Conservation (phyloP, 2,797 vertebrate species). For the Darevskia nairensis region DNA sequence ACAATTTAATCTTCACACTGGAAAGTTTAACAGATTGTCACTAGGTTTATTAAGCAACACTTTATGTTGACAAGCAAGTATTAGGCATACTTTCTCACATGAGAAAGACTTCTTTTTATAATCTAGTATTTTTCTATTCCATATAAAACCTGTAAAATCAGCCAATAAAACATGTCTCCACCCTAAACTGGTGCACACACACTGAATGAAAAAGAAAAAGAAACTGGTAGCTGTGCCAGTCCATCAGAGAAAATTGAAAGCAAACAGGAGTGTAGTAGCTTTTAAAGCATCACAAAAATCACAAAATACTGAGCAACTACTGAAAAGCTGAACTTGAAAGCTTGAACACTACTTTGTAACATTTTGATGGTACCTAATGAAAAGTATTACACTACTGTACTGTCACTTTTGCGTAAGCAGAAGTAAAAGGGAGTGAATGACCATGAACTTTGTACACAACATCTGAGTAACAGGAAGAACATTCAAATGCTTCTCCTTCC, state of each 20-base stretch:
- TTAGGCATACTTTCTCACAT: not conserved
- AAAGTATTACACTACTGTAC: constrained; percentile 19
- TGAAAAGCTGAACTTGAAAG: not conserved
- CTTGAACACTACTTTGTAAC: not conserved
- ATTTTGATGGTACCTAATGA: not conserved
- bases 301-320: not conserved
- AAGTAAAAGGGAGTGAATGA: constrained; percentile 31
- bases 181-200: not conserved
- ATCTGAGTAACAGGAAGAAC: constrained; percentile 15
- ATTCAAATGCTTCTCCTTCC: not conserved
- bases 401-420: constrained; percentile 3
- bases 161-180: not conserved
- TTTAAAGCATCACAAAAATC: not conserved
- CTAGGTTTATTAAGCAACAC: not conserved
- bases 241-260: not conserved
- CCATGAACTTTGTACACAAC: constrained; percentile 17
- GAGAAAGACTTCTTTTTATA: not conserved
- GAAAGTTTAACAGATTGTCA: not conserved
- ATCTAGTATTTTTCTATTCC: constrained; percentile 2
- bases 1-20: not conserved
- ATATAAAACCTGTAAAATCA: not conserved
- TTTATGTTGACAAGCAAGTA: not conserved
- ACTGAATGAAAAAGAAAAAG: not conserved
- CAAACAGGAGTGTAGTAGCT: not conserved
- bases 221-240: too few relatives aligned